Evolutionary conservation across 2,888 invertebrate species (phyloP), one percentile per base, ranked within the genome.

Genomic region (Amphipyra tragopoginis): DNA sequence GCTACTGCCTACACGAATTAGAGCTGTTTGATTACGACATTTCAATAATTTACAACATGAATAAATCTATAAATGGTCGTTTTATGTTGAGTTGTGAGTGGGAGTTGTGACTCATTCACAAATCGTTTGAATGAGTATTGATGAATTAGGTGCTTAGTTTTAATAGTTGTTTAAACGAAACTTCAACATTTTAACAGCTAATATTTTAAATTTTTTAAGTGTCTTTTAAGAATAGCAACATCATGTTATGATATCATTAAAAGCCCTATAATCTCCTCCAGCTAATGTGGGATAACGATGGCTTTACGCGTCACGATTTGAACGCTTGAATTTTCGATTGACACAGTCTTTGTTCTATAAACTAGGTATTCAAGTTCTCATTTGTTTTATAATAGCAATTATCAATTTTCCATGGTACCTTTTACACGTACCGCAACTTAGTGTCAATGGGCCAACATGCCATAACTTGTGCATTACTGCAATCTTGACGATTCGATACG

Each of bases 371-470:
- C 29, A 38, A 21, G 38, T 38, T 26, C 14, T 33, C 48, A 42
- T 67, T 67, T 60, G 73, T 72, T 68, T 55, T 52, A 38, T 42
- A 52, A 55, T 29, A 52, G 49, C 36, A 62, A 73, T 74, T 42
- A 68, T 62, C 62, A 43, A 70, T 70, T 70, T 45, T 74, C 34
- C 50, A 56, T 10, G 63, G 63, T 56, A 51, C n/a, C 21, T 57
- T 11, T 48, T 14, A 34, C 26, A n/a, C 5, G 9, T 13, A 10
- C 11, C 13, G 10, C 15, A 21, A 42, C 4, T 21, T 21, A 21
- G 39, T 54, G 66, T 36, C 52, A 47, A 50, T 72, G 67, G 49
- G 53, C 34, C 51, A 71, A 13, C 21, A 4, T 50, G 34, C 45
- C 34, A 38, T 34, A 21, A 33, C 14, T 51, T 34, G 13, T 47